phyloP scores from a whole-genome alignment of 92 coral and sea anemone genomes.

The Galaxea fascicularis region DNA sequence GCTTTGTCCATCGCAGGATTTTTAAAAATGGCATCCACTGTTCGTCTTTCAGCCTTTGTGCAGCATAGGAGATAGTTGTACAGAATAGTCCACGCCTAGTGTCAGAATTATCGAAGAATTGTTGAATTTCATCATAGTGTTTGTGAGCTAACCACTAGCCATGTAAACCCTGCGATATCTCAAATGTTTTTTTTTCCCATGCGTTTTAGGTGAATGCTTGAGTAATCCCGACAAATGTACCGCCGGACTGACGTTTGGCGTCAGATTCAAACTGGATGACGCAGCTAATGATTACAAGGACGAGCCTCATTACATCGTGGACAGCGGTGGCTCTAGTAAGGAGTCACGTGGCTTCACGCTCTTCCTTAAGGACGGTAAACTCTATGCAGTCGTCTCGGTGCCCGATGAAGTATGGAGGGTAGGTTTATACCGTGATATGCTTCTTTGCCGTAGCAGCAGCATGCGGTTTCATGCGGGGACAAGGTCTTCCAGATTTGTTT shows the following conservation, averaged over 20 bases:
- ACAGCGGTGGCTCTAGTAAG: slow-evolving; percentile 90
- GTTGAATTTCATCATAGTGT: too few relatives aligned
- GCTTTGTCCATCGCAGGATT: too few relatives aligned
- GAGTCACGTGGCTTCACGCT: slow-evolving; percentile 90
- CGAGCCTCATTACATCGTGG: slow-evolving; percentile 91
- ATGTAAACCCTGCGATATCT: not conserved
- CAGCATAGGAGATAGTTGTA: too few relatives aligned
- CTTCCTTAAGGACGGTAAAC: slow-evolving; percentile 74
- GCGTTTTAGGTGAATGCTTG: slow-evolving; percentile 79
- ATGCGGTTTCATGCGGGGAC: too few relatives aligned
- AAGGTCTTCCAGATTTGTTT: too few relatives aligned
- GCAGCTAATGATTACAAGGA: slow-evolving; percentile 76
- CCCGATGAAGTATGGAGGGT: slow-evolving; percentile 98
- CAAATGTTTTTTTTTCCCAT: not conserved
- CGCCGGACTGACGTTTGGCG: slow-evolving; percentile 87
- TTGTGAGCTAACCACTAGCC: too few relatives aligned
- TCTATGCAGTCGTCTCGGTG: slow-evolving; percentile 82
- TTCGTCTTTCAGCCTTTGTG: too few relatives aligned
- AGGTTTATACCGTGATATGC: slow-evolving; percentile 6
- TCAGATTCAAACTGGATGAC: slow-evolving; percentile 88
- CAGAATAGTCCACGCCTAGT: too few relatives aligned
- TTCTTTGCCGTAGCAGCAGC: too few relatives aligned
- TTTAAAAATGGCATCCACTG: too few relatives aligned
- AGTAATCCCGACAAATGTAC: slow-evolving; percentile 94
- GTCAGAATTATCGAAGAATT: too few relatives aligned